Conservation (phyloP, 2,113 vertebrate genomes). For the Phrynocephalus versicolor region DNA sequence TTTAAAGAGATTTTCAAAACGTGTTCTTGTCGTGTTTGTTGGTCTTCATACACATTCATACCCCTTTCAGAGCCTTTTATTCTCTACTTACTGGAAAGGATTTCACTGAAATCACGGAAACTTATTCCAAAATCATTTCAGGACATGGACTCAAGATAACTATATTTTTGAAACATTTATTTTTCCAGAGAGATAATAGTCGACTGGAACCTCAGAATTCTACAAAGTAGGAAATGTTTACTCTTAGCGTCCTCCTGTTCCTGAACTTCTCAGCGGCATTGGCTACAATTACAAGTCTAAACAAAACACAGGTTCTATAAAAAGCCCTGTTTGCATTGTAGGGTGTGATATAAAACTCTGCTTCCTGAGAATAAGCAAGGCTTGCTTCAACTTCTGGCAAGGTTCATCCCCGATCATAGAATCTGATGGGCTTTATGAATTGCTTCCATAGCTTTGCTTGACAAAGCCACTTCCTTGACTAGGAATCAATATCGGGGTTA, state of each 20-base stretch:
- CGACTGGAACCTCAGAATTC: conserved; percentile 28
- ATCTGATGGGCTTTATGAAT: background rate
- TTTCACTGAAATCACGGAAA: background rate
- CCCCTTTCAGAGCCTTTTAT: conserved; percentile 18
- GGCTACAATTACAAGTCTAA: background rate
- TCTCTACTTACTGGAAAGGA: background rate
- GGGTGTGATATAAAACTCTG: background rate
- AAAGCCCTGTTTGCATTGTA: background rate
- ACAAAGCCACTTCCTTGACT: background rate
- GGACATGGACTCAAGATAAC: background rate
- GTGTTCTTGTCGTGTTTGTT: background rate
- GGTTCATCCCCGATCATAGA: fast-evolving
- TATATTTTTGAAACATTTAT: conserved; percentile 4
- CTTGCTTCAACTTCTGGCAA: background rate
- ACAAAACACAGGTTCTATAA: background rate
- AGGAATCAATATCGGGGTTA: background rate
- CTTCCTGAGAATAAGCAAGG: background rate
- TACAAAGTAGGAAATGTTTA: background rate
- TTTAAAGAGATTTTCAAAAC: conserved; percentile 33
- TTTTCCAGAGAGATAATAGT: conserved; percentile 34
- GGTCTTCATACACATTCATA: background rate
- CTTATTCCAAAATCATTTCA: background rate
- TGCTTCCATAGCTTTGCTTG: background rate
- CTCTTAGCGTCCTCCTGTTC: background rate
- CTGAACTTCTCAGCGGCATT: background rate